Evolutionary conservation across 2,113 vertebrate genomes (phyloP).

Genomic region (Fregetta grallaria): DNA sequence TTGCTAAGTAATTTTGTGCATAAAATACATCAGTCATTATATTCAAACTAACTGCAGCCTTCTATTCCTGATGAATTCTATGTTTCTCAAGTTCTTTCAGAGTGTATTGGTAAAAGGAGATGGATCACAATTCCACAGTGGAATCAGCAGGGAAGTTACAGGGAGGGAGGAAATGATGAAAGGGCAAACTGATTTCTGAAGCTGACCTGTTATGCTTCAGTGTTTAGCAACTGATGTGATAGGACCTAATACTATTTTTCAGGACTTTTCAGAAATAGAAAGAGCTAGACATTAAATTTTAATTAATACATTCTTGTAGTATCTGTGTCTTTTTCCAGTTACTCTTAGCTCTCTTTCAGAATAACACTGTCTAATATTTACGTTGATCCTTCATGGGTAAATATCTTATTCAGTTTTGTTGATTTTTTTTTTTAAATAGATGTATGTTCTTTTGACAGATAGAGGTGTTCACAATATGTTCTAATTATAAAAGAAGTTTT

Average conservation of each 20-base stretch:
- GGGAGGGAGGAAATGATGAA: neutral
- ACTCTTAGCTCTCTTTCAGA: neutral
- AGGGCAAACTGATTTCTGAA: neutral
- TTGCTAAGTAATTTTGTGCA: fast-evolving
- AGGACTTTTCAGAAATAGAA: neutral
- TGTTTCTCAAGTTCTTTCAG: neutral
- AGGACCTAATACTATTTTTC: neutral
- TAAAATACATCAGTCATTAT: fast-evolving
- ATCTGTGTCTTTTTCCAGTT: neutral
- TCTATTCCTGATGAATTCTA: neutral
- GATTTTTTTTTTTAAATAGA: neutral
- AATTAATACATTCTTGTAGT: neutral
- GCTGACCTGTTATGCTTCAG: neutral
- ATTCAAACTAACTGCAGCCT: neutral
- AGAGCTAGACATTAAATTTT: neutral
- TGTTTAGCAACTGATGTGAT: neutral
- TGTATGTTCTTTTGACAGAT: neutral
- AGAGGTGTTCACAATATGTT: neutral
- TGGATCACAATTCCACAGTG: neutral
- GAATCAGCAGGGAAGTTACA: neutral
- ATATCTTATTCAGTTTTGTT: neutral
- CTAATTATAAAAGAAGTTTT: neutral
- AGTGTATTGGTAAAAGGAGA: neutral
- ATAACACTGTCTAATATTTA: neutral
- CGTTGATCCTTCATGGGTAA: neutral